phyloP scores from a whole-genome alignment of 1,140 invertebrate species.

The Spodoptera frugiperda region DNA sequence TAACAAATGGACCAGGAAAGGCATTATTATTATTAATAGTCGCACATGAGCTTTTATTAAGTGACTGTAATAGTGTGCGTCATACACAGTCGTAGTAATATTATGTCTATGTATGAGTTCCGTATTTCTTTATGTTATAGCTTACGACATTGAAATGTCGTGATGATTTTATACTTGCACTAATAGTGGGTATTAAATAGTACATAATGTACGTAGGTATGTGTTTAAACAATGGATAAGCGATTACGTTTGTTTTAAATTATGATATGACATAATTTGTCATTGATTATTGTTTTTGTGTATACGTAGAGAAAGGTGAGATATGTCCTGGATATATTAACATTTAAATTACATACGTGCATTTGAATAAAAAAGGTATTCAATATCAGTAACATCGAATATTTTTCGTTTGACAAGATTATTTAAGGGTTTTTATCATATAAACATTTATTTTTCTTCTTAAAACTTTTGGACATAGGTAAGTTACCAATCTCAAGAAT shows the following conservation, averaged over 20 bases:
- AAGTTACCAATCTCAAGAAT: background rate
- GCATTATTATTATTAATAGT: constrained; percentile 27
- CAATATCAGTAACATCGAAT: too few species aligned
- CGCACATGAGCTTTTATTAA: constrained; percentile 8
- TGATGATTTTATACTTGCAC: constrained; percentile 43
- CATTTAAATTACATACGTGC: too few species aligned
- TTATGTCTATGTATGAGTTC: constrained; percentile 23
- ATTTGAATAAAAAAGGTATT: too few species aligned
- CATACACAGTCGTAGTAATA: background rate
- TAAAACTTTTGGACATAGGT: too few species aligned
- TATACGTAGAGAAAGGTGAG: too few species aligned
- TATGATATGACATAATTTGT: background rate
- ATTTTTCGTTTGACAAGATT: too few species aligned
- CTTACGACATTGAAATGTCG: constrained; percentile 46
- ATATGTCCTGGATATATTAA: too few species aligned
- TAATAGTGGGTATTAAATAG: background rate
- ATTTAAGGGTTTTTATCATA: too few species aligned
- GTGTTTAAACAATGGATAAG: background rate
- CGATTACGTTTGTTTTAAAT: background rate
- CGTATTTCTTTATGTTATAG: constrained; percentile 36
- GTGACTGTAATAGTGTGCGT: constrained; percentile 2
- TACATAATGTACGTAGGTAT: constrained; percentile 6
- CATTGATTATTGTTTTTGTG: background rate
- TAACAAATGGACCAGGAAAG: constrained; percentile 15
- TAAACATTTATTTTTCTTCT: too few species aligned